phyloP scores from a whole-genome alignment of 2,113 vertebrate genomes.

The Todiramphus chloris region DNA sequence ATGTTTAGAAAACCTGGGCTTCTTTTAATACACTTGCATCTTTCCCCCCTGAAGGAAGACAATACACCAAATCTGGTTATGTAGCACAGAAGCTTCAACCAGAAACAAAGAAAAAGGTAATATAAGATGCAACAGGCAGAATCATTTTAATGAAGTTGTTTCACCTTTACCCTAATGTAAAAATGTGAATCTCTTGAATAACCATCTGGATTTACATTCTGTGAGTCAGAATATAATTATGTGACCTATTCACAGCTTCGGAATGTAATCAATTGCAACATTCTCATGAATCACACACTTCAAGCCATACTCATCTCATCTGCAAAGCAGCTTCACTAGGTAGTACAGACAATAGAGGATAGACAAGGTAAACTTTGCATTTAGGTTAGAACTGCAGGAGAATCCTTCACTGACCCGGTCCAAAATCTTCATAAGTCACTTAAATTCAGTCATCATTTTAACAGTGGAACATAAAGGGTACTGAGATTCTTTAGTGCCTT shows the following conservation, averaged over 20 bases:
- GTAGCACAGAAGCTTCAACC: background rate
- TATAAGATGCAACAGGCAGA: background rate
- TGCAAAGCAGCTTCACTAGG: background rate
- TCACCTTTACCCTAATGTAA: slow-evolving; percentile 35
- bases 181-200: slow-evolving; percentile 11
- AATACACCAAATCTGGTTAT: background rate
- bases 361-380: background rate
- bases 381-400: background rate
- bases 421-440: background rate
- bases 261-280: background rate
- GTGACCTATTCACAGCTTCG: background rate
- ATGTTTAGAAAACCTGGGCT: background rate
- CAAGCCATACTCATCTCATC: background rate
- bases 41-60: background rate
- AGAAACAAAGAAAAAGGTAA: background rate
- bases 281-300: background rate
- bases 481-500: background rate
- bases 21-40: background rate
- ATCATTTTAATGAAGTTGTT: slow-evolving; percentile 24
- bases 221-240: background rate
- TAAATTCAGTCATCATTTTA: background rate
- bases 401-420: background rate
- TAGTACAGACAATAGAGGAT: background rate
- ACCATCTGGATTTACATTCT: slow-evolving; percentile 35
- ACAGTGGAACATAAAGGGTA: background rate